Base-by-base conservation (phyloP, 2,113 vertebrate species). In the Scalopus aquaticus region DNA sequence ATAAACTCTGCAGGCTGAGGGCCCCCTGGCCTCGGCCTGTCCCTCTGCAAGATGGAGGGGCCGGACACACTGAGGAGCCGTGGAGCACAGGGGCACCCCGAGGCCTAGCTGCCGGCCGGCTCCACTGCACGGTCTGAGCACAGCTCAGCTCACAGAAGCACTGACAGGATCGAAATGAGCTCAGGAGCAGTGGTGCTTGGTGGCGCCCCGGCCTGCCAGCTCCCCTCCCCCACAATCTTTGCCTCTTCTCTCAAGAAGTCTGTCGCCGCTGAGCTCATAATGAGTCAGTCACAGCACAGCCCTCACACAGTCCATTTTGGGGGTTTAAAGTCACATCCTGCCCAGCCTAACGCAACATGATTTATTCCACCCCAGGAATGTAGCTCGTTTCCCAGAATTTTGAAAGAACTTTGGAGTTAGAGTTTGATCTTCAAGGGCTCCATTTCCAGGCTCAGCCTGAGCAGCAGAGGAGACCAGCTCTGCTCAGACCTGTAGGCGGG, bases 271-370 rank as follows among this genome's bases (percentile, higher is more conserved):
- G 83, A 95, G 86, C 70, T 95, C 95, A 92, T 26, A 76, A 76
- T 96, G 96, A 96, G 91, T 96, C 91, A 95, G 88, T 79, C 72
- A 77, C 54, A 64, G 39, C 16, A 5, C 42, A 42, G 92, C 95
- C 90, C 86, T 90, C 74, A 62, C 83, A 82, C 30, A 89, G 85
- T 81, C 92, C 73, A 84, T 79, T 96, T 84, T 13, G 7, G 54
- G 93, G 82, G 60, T 84, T 89, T 94, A 85, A 86, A 96, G 94
- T 97, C 96, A 97, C 96, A 97, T 96, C 95, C 96, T 97, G 97
- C 94, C 89, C 85, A 78, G 54, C 62, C 93, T 87, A 91, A 81
- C 80, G 64, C 20, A 15, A 72, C 65, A 56, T 87, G 95, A 96
- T 96, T 97, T 96, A 95, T 93, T 77, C 94, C 70, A 56, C 91